phyloP scores from a whole-genome alignment of 2,888 invertebrate species.

The Heliothis peltigera region DNA sequence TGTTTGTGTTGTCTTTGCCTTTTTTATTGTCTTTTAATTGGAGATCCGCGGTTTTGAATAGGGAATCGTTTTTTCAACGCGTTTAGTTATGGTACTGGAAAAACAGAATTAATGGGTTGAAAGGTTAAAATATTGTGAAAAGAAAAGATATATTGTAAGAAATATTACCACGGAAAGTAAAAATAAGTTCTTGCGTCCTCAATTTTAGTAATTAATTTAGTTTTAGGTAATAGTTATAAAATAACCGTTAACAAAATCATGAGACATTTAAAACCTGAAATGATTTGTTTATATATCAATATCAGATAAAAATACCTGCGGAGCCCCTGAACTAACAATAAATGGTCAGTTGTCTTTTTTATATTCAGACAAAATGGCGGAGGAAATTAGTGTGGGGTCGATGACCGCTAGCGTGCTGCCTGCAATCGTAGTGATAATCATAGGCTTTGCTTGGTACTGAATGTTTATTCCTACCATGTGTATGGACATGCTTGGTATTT shows the following conservation, averaged over 20 bases:
- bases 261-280: too few relatives aligned
- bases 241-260: too few relatives aligned
- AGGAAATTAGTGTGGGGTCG: conserved; percentile 66
- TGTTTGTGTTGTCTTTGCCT: conserved; percentile 57
- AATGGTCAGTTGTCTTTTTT: conserved; percentile 57
- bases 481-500: conserved; percentile 30
- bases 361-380: conserved; percentile 62
- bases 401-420: conserved; percentile 58
- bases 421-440: conserved; percentile 53
- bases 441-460: conserved; percentile 38
- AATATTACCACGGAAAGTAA: too few relatives aligned
- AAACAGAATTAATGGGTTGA: too few relatives aligned
- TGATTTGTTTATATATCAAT: conserved; percentile 34
- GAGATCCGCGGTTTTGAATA: conserved; percentile 30
- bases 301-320: conserved; percentile 13
- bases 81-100: too few relatives aligned
- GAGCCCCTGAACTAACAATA: conserved; percentile 37
- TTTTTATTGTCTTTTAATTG: conserved; percentile 60
- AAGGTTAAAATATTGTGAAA: too few relatives aligned
- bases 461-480: conserved; percentile 25
- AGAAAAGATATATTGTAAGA: too few relatives aligned
- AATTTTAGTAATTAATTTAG: too few relatives aligned
- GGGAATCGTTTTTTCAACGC: background rate
- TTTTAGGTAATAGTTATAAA: too few relatives aligned
- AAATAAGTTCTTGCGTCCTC: too few relatives aligned